Evolutionary conservation across 1,140 invertebrate genomes (phyloP), one percentile per base, ranked within the genome.

Genomic region (Drosophila pallidifrons): DNA sequence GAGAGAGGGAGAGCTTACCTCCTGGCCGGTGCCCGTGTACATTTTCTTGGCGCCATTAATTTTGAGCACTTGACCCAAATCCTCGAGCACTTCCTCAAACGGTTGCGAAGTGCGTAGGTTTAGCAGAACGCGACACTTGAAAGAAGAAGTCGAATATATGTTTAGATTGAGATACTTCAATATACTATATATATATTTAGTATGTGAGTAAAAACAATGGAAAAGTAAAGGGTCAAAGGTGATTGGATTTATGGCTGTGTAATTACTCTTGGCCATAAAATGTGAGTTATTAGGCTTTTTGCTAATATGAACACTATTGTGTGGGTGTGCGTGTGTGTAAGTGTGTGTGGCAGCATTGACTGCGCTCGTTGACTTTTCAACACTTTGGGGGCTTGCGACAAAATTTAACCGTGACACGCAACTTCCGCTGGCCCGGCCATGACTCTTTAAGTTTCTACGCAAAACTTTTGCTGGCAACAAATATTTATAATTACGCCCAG

Each of bases 31-130:
- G 28, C 97, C 96, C 52, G 97, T 98, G 93, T 97, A 97, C 96
- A 98, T 97, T 93, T 96, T 95, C 92, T 96, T 97, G 64, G 97
- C 96, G 69, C 96, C 96, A 82, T 95, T 97, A 95, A 98, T 97
- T 94, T 97, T 98, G 45, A 98, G 94, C 47, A 98, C 97, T 94
- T 98, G 96, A 70, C 97, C 97, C 80, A 98, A 94, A 93, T 99
- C 98, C 91, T 97, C 96, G 60, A 99, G 93, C n/a, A 99, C 96
- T 91, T 98, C 97, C 93, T 99, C 98, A 91, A 98, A 99, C 1
- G 97, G 97, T 91, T 98, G 97, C 7, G 96, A 96, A 1, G 98
- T 99, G 67, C 97, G 95, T 74, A 99, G 94, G 93, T 99, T 99
- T 54, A 99, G 93, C 67, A 99, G 92, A 20, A 98, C 97, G 72